Conservation (phyloP, 2,797 vertebrate genomes). For the Malacoraja senta region DNA sequence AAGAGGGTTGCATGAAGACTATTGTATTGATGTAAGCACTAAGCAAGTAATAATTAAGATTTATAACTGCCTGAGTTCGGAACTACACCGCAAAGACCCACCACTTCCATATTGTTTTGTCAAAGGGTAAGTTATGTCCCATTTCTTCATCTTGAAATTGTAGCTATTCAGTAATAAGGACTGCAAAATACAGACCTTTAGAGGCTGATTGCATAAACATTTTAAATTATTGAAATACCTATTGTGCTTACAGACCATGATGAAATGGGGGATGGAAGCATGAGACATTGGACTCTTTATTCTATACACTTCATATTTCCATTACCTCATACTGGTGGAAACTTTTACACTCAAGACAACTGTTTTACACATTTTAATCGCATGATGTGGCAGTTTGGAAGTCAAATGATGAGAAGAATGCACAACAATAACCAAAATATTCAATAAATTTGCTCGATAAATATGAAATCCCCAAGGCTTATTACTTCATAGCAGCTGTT, state of each 20-base stretch:
- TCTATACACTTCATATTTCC: background rate
- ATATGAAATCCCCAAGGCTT: background rate
- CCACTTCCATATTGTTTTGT: background rate
- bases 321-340: background rate
- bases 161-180: background rate
- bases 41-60: background rate
- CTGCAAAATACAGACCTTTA: background rate
- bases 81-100: background rate
- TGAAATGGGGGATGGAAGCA: background rate
- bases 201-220: background rate
- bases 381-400: background rate
- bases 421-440: background rate
- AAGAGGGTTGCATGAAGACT: background rate
- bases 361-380: background rate
- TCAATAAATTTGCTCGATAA: background rate
- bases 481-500: background rate
- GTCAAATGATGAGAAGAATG: conserved; percentile 10
- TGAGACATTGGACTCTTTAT: background rate
- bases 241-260: background rate
- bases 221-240: conserved; percentile 11
- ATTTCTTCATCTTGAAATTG: background rate
- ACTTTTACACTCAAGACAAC: background rate
- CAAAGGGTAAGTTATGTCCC: background rate
- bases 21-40: background rate
- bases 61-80: background rate